Evolutionary conservation across 2,113 vertebrate species (phyloP).

Genomic region (Conger conger): DNA sequence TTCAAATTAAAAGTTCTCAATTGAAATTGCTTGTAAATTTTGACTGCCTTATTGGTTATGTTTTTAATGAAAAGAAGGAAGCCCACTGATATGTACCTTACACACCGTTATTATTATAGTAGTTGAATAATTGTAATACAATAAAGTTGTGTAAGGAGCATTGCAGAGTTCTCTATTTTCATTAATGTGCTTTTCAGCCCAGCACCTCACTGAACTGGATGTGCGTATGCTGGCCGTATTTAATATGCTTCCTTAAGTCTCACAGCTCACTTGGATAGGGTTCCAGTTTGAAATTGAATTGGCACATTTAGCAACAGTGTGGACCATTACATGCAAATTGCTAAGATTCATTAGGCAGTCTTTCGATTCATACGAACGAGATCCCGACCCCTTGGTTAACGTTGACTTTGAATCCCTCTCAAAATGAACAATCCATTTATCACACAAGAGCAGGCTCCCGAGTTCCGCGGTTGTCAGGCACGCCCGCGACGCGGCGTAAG

Average conservation of each 20-base stretch:
- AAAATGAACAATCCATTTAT: not conserved
- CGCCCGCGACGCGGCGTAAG: not conserved
- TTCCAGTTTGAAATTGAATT: not conserved
- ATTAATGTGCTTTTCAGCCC: too few relatives aligned
- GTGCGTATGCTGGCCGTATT: too few relatives aligned
- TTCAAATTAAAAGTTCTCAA: too few relatives aligned
- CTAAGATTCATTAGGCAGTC: not conserved
- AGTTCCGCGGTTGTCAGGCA: not conserved
- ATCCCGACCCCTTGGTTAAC: not conserved
- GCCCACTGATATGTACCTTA: too few relatives aligned
- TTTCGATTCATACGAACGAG: not conserved
- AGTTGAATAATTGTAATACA: too few relatives aligned
- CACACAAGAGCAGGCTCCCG: not conserved
- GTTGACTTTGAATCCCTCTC: not conserved
- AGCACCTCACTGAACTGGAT: too few relatives aligned
- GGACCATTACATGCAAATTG: not conserved
- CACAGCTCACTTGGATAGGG: not conserved
- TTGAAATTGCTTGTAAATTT: too few relatives aligned
- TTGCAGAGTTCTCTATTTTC: too few relatives aligned
- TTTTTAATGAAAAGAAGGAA: too few relatives aligned
- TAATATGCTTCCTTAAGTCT: not conserved
- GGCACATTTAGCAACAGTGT: not conserved
- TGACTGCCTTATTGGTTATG: too few relatives aligned
- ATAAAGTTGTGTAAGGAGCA: too few relatives aligned
- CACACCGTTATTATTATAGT: too few relatives aligned